Percentiles rank a stretch among this genome's conserved stretches.
Evolutionary conservation across 1,140 invertebrate genomes (phyloP).

Genomic region (Formica exsecta): DNA sequence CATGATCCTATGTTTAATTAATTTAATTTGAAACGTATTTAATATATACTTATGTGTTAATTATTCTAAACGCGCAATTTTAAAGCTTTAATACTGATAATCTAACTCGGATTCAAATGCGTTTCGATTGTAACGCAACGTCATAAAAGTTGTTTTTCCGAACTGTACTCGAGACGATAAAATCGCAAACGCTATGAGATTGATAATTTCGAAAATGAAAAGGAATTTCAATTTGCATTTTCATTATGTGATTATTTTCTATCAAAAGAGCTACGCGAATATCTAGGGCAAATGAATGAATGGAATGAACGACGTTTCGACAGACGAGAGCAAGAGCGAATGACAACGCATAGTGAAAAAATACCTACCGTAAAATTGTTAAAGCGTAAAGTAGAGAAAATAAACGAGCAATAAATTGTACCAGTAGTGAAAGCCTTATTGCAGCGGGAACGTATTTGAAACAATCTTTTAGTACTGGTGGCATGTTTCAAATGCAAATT

Average conservation of each 20-base stretch:
- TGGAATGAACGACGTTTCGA: constrained; percentile 16
- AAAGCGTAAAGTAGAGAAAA: constrained; percentile 53
- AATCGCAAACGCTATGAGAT: constrained; percentile 6
- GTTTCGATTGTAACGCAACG: background rate
- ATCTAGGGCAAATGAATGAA: background rate
- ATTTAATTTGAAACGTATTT: too few species aligned
- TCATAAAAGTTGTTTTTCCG: constrained; percentile 8
- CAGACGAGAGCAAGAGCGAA: constrained; percentile 31
- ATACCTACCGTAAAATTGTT: constrained; percentile 50
- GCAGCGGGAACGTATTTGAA: background rate
- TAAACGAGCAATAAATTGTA: constrained; percentile 55
- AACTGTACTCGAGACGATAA: background rate
- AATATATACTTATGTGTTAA: too few species aligned
- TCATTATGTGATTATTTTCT: background rate
- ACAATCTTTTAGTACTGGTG: too few species aligned
- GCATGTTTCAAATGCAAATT: too few species aligned
- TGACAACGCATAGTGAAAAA: constrained; percentile 28
- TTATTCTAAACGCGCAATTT: background rate
- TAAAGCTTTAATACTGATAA: background rate
- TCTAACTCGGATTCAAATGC: background rate
- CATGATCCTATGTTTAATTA: too few species aligned
- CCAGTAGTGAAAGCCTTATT: constrained; percentile 17
- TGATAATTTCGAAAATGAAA: background rate
- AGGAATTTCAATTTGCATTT: background rate
- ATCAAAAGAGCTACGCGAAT: background rate